Evolutionary conservation across 2,797 vertebrate species (phyloP), one percentile per base, ranked within the genome.

Genomic region (Eulemur albifrons): DNA sequence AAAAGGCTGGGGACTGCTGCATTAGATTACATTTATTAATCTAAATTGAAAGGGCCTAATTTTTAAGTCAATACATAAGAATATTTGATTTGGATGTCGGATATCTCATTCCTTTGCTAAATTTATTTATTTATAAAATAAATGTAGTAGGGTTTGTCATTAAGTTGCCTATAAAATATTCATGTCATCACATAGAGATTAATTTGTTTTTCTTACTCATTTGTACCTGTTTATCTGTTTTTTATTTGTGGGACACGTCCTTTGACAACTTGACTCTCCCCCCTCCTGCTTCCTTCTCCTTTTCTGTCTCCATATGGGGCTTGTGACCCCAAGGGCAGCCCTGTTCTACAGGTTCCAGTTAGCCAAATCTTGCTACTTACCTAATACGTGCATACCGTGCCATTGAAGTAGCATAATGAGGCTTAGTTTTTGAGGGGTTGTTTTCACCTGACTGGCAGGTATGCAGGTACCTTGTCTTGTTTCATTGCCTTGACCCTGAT

Each of bases 391-490:
- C 32, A 7, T 35, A 3, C 14, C 0, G 0, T 48, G 25, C 32
- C 12, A 1, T 12, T 0, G 1, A 30, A 45, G 32, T 2, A 13
- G 14, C 25, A 21, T 32, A 3, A 0, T 11, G 45, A 10, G 84
- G 17, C 21, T n/a, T 10, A 25, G 32, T 52, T 7, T 72, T 84
- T 17, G 52, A 14, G 27, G 35, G 43, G 0, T 27, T n/a, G 21
- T 35, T 67, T 30, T 38, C 20, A 20, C 21, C n/a, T 63, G 18
- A 4, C 25, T 52, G n/a, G 23, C 35, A 27, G 21, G 9, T 9
- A 0, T 57, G n/a, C 10, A 25, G 54, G 4, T 20, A 11, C 7
- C 69, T 72, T 43, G 12, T 63, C 54, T 27, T 35, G 3, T 8
- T 79, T 75, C 17, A 15, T 5, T 32, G 43, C 18, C 14, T 76